Conservation (phyloP, 2,888 invertebrate species). For the Drosophila paracracens region DNA sequence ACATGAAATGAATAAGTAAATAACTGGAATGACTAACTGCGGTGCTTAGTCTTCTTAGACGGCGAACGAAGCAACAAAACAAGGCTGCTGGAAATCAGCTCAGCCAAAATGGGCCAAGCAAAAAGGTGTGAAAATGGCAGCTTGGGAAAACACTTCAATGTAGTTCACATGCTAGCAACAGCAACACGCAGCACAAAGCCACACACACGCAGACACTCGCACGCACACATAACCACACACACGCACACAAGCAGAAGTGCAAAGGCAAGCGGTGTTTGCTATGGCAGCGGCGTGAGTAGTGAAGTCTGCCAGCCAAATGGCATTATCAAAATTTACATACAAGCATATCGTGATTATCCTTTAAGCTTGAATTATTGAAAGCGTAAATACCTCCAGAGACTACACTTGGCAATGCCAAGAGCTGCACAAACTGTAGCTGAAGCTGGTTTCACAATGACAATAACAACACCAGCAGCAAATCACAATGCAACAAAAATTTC, state of each 20-base stretch:
- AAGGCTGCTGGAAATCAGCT: slow-evolving; percentile 19
- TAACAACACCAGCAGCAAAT: slow-evolving; percentile 13
- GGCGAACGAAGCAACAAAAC: slow-evolving; percentile 19
- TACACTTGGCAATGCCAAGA: slow-evolving; percentile 44
- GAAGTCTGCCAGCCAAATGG: slow-evolving; percentile 65
- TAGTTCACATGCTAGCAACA: slow-evolving; percentile 22
- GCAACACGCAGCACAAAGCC: neutral
- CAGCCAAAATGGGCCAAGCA: slow-evolving; percentile 34
- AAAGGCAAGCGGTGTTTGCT: slow-evolving; percentile 1
- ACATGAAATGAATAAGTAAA: slow-evolving; percentile 79
- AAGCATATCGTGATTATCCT: slow-evolving; percentile 80
- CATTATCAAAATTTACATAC: slow-evolving; percentile 81
- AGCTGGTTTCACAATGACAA: slow-evolving; percentile 42
- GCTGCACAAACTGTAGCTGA: slow-evolving; percentile 21
- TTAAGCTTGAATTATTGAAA: slow-evolving; percentile 82
- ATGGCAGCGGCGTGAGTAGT: slow-evolving; percentile 10
- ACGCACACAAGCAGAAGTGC: neutral
- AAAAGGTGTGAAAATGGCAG: slow-evolving; percentile 69
- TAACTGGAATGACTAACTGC: slow-evolving; percentile 77
- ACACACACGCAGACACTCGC: neutral
- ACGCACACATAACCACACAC: neutral
- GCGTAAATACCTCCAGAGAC: slow-evolving; percentile 77
- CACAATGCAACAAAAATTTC: slow-evolving; percentile 43
- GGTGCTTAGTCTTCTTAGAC: slow-evolving; percentile 51
- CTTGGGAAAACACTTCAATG: slow-evolving; percentile 23